A percentile compares a stretch with the other conserved stretches of the same genome.
Evolutionary conservation across 2,888 invertebrate genomes (phyloP).

Genomic region (Habrosyne pyritoides): DNA sequence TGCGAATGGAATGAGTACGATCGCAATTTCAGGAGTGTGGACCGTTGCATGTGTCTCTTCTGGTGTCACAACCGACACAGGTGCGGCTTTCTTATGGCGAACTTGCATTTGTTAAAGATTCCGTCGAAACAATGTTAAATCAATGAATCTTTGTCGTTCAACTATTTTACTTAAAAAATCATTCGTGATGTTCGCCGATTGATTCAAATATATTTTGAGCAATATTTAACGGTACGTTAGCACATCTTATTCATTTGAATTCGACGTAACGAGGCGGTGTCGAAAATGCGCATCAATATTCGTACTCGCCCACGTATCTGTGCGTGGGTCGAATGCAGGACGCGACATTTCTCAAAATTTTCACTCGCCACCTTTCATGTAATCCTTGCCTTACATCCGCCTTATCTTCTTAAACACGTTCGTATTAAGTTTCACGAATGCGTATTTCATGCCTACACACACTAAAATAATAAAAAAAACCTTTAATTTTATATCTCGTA

Average conservation of each 20-base stretch:
- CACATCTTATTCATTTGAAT: slow-evolving; percentile 49
- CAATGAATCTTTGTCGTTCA: not conserved
- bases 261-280: slow-evolving; percentile 52
- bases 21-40: slow-evolving; percentile 37
- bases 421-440: slow-evolving; percentile 49
- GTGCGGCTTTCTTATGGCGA: slow-evolving; percentile 27
- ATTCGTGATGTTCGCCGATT: too few relatives aligned
- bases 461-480: slow-evolving; percentile 30
- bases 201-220: too few relatives aligned
- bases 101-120: not conserved
- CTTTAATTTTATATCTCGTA: slow-evolving; percentile 39
- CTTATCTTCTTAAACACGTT: slow-evolving; percentile 47
- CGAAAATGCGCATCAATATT: slow-evolving; percentile 59
- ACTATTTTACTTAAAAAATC: too few relatives aligned
- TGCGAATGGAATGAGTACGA: slow-evolving; percentile 23
- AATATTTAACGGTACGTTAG: slow-evolving; percentile 38
- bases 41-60: slow-evolving; percentile 32
- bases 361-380: slow-evolving; percentile 53
- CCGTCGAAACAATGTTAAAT: not conserved
- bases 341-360: slow-evolving; percentile 57
- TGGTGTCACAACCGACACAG: slow-evolving; percentile 26
- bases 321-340: slow-evolving; percentile 48
- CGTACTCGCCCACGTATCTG: slow-evolving; percentile 59
- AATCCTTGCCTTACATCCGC: slow-evolving; percentile 46
- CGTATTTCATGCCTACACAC: slow-evolving; percentile 25